Conservation (phyloP, 2,113 vertebrate genomes). For the Eidolon helvum region DNA sequence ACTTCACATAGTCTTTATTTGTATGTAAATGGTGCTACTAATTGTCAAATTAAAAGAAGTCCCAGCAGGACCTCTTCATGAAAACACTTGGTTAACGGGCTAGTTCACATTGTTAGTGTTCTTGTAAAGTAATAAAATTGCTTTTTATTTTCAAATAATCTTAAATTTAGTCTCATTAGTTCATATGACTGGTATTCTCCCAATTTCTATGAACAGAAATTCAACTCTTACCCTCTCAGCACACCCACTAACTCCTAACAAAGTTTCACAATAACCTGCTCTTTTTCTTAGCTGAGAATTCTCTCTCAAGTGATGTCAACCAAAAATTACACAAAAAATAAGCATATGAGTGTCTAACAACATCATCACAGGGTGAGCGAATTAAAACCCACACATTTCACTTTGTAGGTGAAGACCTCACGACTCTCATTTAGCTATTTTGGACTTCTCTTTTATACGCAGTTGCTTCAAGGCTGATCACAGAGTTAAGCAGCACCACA, state of each 20-base stretch:
- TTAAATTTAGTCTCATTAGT: conserved; percentile 51
- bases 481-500: neutral
- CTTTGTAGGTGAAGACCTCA: neutral
- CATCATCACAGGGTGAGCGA: neutral
- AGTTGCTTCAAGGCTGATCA: neutral
- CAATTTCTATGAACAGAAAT: conserved; percentile 4
- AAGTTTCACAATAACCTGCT: neutral
- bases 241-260: neutral
- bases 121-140: conserved; percentile 29
- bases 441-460: neutral
- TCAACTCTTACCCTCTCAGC: neutral
- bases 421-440: neutral
- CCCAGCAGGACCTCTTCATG: conserved; percentile 57
- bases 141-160: conserved; percentile 63
- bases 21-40: conserved; percentile 48
- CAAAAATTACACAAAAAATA: neutral
- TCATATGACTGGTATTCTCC: neutral
- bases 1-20: conserved; percentile 36
- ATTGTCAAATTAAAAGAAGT: conserved; percentile 51
- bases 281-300: neutral
- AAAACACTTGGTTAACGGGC: conserved; percentile 59
- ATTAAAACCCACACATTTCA: neutral
- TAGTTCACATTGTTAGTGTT: conserved; percentile 55
- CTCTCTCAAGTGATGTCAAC: neutral
- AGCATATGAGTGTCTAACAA: neutral